Evolutionary conservation across 2,797 vertebrate genomes (phyloP), one percentile per base, ranked within the genome.

Genomic region (Spheniscus humboldti): DNA sequence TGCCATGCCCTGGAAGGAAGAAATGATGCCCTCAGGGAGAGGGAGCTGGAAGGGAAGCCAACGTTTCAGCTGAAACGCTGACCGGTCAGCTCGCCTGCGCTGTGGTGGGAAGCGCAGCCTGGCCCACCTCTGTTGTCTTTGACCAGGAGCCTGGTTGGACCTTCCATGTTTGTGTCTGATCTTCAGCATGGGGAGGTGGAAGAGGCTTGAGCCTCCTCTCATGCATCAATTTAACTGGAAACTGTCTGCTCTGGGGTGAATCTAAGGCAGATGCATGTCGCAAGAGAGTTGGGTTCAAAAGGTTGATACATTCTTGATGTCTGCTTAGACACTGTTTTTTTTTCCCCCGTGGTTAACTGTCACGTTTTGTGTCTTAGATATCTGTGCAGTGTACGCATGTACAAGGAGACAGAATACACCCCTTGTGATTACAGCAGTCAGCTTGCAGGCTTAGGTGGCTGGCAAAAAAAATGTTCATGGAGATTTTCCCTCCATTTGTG

Each of bases 41-140:
- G 19, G 15, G 20, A 53, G 15, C 43, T 74, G 68, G 48, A 84
- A 87, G 55, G 9, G 27, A 92, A 86, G 47, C 13, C 39, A 75
- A 2, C 1, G 2, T 56, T 92, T 47, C 63, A 52, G n/a, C 68
- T 93, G 74, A 68, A 73, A 31, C 74, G 37, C 31, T 67, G 73
- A 53, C 7, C 0, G 0, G 41, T 39, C 33, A 59, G 0, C 39
- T 92, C 5, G 10, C 25, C 18, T 87, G 39, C 0, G 0, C 28
- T 81, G 39, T 35, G 59, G 15, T 87, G 75, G 45, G 41, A 39
- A 33, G n/a, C 0, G 0, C 50, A 81, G 37, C 27, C 33, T 86
- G 66, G 48, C 45, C 7, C 10, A 12, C 7, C 15, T 75, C 16
- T 78, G 15, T 60, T 56, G 52, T 39, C 69, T 73, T 83, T 79